A percentile compares a stretch with the other conserved stretches of the same genome.
Evolutionary conservation across 2,113 vertebrate genomes (phyloP).

Genomic region (Notothenia rossii): DNA sequence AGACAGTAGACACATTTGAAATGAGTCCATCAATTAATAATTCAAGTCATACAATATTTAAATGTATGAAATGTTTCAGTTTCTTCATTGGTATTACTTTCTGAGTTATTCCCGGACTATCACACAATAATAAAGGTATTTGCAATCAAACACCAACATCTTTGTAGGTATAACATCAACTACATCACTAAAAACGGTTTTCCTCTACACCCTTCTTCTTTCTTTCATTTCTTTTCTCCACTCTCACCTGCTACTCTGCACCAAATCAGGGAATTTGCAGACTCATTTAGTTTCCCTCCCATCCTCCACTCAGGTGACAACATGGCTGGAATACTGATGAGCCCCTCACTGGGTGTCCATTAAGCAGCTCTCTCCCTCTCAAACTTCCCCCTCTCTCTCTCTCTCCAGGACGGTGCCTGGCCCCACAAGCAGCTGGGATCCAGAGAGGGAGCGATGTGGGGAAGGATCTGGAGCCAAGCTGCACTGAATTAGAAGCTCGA

Average conservation of each 20-base stretch:
- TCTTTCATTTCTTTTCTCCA: conserved; percentile 50
- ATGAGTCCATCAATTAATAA: conserved; percentile 17
- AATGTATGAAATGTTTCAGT: background rate
- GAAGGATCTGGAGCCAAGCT: conserved; percentile 41
- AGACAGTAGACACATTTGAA: conserved; percentile 19
- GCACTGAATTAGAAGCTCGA: conserved; percentile 54
- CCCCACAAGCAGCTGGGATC: conserved; percentile 58
- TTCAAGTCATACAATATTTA: background rate
- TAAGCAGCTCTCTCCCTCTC: conserved; percentile 49
- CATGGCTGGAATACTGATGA: conserved; percentile 83
- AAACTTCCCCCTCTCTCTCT: conserved; percentile 41
- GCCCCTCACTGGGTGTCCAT: conserved; percentile 74
- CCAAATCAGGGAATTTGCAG: conserved; percentile 83
- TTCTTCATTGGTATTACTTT: background rate
- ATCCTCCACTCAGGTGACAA: conserved; percentile 81
- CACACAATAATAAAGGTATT: background rate
- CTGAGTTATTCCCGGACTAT: background rate
- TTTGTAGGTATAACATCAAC: conserved; percentile 15
- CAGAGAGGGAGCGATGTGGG: conserved; percentile 35
- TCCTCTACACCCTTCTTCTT: background rate
- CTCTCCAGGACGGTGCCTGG: conserved; percentile 28
- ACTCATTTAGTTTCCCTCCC: conserved; percentile 84
- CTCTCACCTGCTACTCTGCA: conserved; percentile 78
- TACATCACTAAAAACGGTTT: background rate
- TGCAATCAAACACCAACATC: conserved; percentile 8